Evolutionary conservation across 2,797 vertebrate genomes (phyloP), one percentile per base, ranked within the genome.

Genomic region (Taenioides sp.): DNA sequence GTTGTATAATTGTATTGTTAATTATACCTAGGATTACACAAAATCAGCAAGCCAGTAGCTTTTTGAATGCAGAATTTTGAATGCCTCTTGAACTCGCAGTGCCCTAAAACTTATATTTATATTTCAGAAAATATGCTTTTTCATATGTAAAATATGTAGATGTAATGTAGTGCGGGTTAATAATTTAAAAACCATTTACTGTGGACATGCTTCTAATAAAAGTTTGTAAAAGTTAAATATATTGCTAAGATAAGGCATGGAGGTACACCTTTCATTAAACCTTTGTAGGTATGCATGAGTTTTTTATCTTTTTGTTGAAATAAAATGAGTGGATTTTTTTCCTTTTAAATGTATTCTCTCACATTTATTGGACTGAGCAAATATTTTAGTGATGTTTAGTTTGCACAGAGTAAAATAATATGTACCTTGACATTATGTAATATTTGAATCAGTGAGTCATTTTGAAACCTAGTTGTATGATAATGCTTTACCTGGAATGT

Each of bases 261-360:
- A 43, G 59, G 28, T 66, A 52, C 37, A 75, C 55, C 57, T 79
- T 71, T 74, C 67, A 82, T 79, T 82, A 78, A 78, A 43, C 47
- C 67, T 74, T 86, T 86, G 70, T 81, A 67, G 69, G 60, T 82
- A 82, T 84, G 78, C 76, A 84, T 89, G 78, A 71, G 20, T 5
- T 78, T 86, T 83, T 84, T 80, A 78, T 83, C 70, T 75, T 78
- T 74, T 57, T 54, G 77, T 67, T 9, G 43, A 49, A 65, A 40
- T 65, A 40, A 72, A 80, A 78, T 70, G 0, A 75, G 71, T 78
- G 64, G 31, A 65, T 14, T 63, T 77, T 72, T 76, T 75, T 67
- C 63, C 70, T 71, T 79, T 68, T 74, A 31, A 17, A 7, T 2
- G 1, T 4, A 67, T 23, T 57, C 54, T 25, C 11, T 59, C 27